phyloP scores from a whole-genome alignment of 2,888 invertebrate species.

The Andrena bicolor region DNA sequence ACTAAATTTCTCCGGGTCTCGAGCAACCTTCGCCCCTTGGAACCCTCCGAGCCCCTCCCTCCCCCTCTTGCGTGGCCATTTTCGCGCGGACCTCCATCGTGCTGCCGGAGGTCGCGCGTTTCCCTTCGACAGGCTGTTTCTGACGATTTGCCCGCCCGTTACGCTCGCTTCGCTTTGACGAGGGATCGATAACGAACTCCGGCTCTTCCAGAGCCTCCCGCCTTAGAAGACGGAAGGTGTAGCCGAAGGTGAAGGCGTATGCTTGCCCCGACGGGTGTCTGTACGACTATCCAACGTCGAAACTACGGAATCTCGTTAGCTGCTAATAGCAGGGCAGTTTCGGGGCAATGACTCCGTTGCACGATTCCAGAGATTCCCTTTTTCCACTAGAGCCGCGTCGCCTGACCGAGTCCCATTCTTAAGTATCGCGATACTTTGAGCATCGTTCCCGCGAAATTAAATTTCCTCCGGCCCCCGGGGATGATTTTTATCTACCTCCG shows the following conservation, averaged over 20 bases:
- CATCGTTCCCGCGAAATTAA: conserved; percentile 51
- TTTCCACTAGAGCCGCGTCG: neutral
- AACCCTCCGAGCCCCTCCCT: neutral
- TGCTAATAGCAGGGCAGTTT: neutral
- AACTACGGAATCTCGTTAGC: neutral
- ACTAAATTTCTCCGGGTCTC: conserved; percentile 70
- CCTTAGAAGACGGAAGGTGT: neutral
- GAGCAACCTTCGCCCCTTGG: conserved; percentile 36
- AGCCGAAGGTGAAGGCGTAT: neutral
- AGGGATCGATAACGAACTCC: conserved; percentile 35
- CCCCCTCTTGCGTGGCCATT: conserved; percentile 20
- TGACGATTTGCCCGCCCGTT: neutral
- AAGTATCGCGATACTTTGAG: conserved; percentile 48
- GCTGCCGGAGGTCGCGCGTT: conserved; percentile 13
- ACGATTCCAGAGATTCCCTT: conserved; percentile 5
- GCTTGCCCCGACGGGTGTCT: neutral
- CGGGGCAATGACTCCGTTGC: neutral
- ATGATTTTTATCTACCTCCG: conserved; percentile 50
- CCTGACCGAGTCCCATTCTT: conserved; percentile 20
- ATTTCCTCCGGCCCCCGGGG: conserved; percentile 39
- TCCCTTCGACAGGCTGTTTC: conserved; percentile 1
- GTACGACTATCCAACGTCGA: neutral
- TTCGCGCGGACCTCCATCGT: conserved; percentile 23
- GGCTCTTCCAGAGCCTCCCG: neutral
- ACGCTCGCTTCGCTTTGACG: neutral